Conservation (phyloP, 1,140 invertebrate species). For the Cydia pomonella region DNA sequence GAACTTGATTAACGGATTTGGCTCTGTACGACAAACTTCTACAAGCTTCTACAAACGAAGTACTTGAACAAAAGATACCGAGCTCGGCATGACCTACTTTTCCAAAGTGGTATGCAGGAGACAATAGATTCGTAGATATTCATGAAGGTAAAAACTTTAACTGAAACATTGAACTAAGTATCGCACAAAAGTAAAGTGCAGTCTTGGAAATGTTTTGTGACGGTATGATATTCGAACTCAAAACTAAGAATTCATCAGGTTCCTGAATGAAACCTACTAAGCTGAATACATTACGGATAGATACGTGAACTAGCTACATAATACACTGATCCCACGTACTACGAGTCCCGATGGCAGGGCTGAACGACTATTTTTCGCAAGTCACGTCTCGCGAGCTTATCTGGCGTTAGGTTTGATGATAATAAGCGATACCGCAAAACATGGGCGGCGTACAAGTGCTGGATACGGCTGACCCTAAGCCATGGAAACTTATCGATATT, state of each 20-base stretch:
- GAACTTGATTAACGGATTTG: conserved; percentile 16
- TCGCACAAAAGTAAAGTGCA: too few relatives aligned
- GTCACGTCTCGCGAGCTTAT: conserved; percentile 75
- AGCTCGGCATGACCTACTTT: conserved; percentile 26
- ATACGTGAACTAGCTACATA: conserved; percentile 33
- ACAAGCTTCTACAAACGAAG: too few relatives aligned
- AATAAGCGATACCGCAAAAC: conserved; percentile 73
- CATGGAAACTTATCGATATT: too few relatives aligned
- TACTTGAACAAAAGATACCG: conserved; percentile 21
- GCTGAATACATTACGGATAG: conserved; percentile 22
- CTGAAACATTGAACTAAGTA: not conserved
- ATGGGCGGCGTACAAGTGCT: conserved; percentile 39
- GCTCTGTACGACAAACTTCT: conserved; percentile 18
- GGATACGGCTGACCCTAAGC: conserved; percentile 1
- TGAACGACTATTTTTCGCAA: conserved; percentile 73
- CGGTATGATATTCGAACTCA: too few relatives aligned
- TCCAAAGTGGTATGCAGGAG: not conserved
- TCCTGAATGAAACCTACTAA: not conserved
- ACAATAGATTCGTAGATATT: conserved; percentile 15
- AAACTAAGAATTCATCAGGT: too few relatives aligned
- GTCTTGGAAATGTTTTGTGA: not conserved
- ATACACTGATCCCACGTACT: conserved; percentile 36
- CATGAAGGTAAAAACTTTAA: not conserved
- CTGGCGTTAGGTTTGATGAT: conserved; percentile 74
- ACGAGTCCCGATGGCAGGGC: conserved; percentile 52